Percentiles rank a stretch among this genome's conserved stretches.
Evolutionary conservation across 2,888 invertebrate genomes (phyloP).

Genomic region (Blastobasis lacticolella): DNA sequence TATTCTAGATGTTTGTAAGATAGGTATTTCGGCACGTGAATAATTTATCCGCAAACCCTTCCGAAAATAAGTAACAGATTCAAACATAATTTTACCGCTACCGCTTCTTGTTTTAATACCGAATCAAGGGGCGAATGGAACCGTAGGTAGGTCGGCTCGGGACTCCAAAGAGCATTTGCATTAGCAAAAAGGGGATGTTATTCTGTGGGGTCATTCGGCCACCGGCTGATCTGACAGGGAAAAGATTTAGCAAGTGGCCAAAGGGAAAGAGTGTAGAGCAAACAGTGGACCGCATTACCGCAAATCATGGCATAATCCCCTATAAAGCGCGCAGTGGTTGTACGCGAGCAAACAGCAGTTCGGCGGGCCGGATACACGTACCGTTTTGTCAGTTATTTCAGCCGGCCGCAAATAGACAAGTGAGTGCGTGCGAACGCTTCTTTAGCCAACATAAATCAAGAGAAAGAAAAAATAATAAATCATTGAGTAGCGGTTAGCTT

Average conservation of each 20-base stretch:
- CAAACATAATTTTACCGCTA: too few relatives aligned
- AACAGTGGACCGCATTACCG: conserved; percentile 45
- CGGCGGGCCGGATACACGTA: conserved; percentile 44
- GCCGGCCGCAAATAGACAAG: conserved; percentile 52
- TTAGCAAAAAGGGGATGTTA: conserved; percentile 23
- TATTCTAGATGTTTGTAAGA: too few relatives aligned
- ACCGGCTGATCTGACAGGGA: conserved; percentile 35
- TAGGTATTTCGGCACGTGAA: too few relatives aligned
- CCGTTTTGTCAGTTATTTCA: conserved; percentile 55
- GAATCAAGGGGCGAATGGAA: too few relatives aligned
- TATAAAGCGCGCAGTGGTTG: conserved; percentile 34
- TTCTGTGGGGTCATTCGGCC: conserved; percentile 25
- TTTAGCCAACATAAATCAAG: conserved; percentile 44
- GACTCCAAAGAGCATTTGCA: conserved; percentile 15
- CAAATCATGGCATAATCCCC: conserved; percentile 52
- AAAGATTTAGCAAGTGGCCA: conserved; percentile 49
- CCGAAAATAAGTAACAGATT: too few relatives aligned
- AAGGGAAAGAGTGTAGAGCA: conserved; percentile 35
- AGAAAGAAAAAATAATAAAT: conserved; percentile 42
- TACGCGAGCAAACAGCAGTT: conserved; percentile 31
- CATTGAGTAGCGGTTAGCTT: conserved; percentile 32
- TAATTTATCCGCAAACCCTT: too few relatives aligned
- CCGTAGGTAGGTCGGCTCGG: too few relatives aligned
- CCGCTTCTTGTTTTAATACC: too few relatives aligned
- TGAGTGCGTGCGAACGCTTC: conserved; percentile 40